Base-by-base conservation (phyloP, 2,888 invertebrate genomes). In the Troides oblongomaculatus region DNA sequence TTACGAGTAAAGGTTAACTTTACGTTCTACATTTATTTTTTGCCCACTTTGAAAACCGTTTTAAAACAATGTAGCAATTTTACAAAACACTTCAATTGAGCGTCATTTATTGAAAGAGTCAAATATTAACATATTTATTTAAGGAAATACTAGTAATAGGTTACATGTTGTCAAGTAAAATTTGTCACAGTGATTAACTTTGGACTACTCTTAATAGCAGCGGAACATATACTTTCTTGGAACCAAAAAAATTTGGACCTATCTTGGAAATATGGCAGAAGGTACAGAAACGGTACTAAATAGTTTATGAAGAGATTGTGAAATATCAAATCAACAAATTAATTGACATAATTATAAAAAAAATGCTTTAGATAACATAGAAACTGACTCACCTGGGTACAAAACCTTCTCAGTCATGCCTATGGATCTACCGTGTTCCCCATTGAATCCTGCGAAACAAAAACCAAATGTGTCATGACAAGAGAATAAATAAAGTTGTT, bases 341-440 rank as follows among this genome's bases (percentile, higher is more conserved):
- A 46, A 46, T 50, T 14, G 18, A 17, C 2, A 50, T 17, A 50
- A 14, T 50, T 17, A 14, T 17, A 14, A 14, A 50, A 50, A 50
- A 50, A 50, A 30, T 30, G 4, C 50, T 14, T 17, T 50, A 50
- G 18, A 50, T 50, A 50, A 14, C 57, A 64, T 56, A 30, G 60
- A 60, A 67, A 70, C 70, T 85, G 93, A 95, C 94, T 95, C 94
- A 95, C 96, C 95, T 93, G 95, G 95, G 92, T 94, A 95, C 94
- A 95, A 95, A 90, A 95, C 94, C 93, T 95, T 95, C 93, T 96
- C 96, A 94, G 95, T 95, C 96, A 96, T 96, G 94, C 95, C 95
- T 95, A 92, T 90, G 86, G 90, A 78, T 90, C 92, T 92, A 88
- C 82, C 84, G 86, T 88, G 86, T 88, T 87, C 91, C 90, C 93